A percentile compares a stretch with the other conserved stretches of the same genome.
These are phyloP conservation scores for Garra rufa DNA, from an alignment of 2,113 vertebrate genomes.

Conservation along the genomic window DNA sequence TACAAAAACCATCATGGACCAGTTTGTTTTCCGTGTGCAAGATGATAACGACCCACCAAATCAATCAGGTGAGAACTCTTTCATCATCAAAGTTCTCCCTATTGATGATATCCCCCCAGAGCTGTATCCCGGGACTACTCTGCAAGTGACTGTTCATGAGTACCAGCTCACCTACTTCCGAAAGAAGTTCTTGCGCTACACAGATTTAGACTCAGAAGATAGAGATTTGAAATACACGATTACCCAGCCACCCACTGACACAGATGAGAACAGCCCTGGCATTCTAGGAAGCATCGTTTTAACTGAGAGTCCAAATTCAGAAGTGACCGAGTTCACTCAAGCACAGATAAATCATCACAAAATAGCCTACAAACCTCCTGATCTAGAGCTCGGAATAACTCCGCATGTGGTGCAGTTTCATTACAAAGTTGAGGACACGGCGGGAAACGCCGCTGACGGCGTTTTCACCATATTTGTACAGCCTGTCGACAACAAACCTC, in stretches of 20 bases:
- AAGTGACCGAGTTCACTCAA: slow-evolving; percentile 89
- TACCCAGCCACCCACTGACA: slow-evolving; percentile 85
- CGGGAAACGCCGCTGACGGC: slow-evolving; percentile 82
- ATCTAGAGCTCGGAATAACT: slow-evolving; percentile 90
- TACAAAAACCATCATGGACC: slow-evolving; percentile 83
- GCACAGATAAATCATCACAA: slow-evolving; percentile 97
- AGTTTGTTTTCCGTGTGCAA: slow-evolving; percentile 86
- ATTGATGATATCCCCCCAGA: slow-evolving; percentile 91
- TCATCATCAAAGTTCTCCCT: slow-evolving; percentile 85
- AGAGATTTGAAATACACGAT: slow-evolving; percentile 86
- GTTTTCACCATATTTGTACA: slow-evolving; percentile 88
- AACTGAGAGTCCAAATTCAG: slow-evolving; percentile 82
- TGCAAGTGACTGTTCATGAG: slow-evolving; percentile 90
- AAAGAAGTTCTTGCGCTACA: slow-evolving; percentile 88
- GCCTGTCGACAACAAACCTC: slow-evolving; percentile 93
- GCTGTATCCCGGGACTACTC: slow-evolving; percentile 81
- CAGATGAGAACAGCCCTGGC: slow-evolving; percentile 84
- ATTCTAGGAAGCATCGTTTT: slow-evolving; percentile 84
- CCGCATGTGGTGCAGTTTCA: slow-evolving; percentile 87
- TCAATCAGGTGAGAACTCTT: slow-evolving; percentile 81
- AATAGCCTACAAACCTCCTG: slow-evolving; percentile 88
- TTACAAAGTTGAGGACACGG: slow-evolving; percentile 87
- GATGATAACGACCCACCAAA: slow-evolving; percentile 97
- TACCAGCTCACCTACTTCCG: slow-evolving; percentile 87
- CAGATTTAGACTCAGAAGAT: slow-evolving; percentile 92